Percentiles rank a stretch among this genome's conserved stretches.
Conservation (phyloP, 2,797 vertebrate genomes). For the Hapalemur alaotrensis region DNA sequence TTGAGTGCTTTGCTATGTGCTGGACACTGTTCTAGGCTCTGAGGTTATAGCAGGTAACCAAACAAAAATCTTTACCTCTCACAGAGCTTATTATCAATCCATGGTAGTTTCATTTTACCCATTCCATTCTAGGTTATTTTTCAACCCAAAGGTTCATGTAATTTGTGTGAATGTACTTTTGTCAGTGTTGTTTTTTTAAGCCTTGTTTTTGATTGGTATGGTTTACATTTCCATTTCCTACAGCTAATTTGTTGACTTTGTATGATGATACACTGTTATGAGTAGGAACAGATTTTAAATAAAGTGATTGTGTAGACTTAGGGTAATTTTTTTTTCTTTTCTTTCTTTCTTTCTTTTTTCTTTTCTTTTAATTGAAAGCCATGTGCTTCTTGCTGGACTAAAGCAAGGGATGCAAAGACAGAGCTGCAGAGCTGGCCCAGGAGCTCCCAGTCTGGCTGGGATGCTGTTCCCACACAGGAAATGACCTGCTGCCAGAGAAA, state of each 20-base stretch:
- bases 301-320: neutral
- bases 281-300: neutral
- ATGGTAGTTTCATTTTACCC: neutral
- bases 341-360: neutral
- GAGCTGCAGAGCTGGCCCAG: neutral
- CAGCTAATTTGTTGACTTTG: neutral
- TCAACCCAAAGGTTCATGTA: neutral
- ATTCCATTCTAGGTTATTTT: neutral
- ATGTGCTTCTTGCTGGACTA: neutral
- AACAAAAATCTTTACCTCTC: neutral
- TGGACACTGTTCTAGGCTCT: neutral
- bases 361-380: neutral
- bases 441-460: neutral
- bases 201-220: neutral
- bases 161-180: neutral
- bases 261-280: neutral
- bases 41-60: neutral
- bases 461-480: neutral
- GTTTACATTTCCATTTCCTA: neutral
- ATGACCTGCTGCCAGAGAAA: neutral
- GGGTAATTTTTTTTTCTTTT: neutral
- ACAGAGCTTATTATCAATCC: neutral
- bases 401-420: neutral
- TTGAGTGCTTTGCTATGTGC: neutral
- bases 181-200: slow-evolving; percentile 7